Base-by-base conservation (phyloP, 1,140 invertebrate genomes). In the Mya arenaria region DNA sequence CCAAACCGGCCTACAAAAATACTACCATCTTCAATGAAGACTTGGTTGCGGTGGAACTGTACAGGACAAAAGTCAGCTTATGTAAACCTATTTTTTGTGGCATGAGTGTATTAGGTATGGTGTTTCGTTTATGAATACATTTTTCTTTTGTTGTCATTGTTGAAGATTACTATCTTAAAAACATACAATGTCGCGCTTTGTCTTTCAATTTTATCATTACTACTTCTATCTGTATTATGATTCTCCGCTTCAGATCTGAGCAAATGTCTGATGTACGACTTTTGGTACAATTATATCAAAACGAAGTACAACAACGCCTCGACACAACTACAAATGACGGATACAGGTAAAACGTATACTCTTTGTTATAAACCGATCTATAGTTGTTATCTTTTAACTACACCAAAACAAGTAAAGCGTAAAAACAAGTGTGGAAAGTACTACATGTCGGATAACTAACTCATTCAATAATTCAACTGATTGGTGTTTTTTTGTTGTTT, bases 1-100 rank as follows among this genome's bases (percentile, higher is more conserved):
- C 89, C 30, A 86, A 90, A 82, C 87, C 90, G 28, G 90, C 90
- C 79, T 92, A 91, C 75, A 75, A 92, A 71, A 87, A 84, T 44
- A 39, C 75, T 13, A 84, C 83, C 10, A 89, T 92, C 52, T 91
- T 93, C 81, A 83, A 89, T 81, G 87, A 84, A 36, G 66, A 84
- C 39, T 80, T 89, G 1, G 68, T 74, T 5, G 78, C 71, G 10
- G 79, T 87, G n/a, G 62, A 84, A 56, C 62, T 75, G 39, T 28
- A 41, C 10, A 89, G 86, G 52, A 62, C 68, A 1, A 56, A 55
- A 68, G 39, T 90, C 30, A 55, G 66, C 32, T 68, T 89, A 5
- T 79, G 85, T 56, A 84, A 80, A 66, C 88, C 89, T 5, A 83
- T 90, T 39, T 89, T 85, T 80, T 37, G 77, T 19, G 88, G 89